Percentiles rank a stretch among this genome's conserved stretches.
Conservation (phyloP, 2,888 invertebrate genomes). For the Andrena trimmerana region DNA sequence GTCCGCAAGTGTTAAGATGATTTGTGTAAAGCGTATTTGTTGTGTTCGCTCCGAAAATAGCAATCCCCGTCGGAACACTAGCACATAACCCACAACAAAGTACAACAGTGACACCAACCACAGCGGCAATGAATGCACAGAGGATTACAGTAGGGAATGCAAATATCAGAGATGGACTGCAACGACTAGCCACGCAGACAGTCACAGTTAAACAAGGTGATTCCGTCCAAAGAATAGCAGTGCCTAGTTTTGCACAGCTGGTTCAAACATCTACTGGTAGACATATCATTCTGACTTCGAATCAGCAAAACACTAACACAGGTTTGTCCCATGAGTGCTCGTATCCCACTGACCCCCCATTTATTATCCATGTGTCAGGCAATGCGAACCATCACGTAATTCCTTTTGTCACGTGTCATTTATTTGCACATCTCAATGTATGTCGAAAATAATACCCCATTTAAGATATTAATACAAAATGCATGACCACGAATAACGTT, state of each 20-base stretch:
- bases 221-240: slow-evolving; percentile 83
- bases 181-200: slow-evolving; percentile 81
- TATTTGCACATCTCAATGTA: slow-evolving; percentile 40
- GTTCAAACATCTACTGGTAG: slow-evolving; percentile 91
- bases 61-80: slow-evolving; percentile 85
- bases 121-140: slow-evolving; percentile 81
- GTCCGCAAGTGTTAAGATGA: slow-evolving; percentile 21
- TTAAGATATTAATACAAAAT: slow-evolving; percentile 23
- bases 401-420: slow-evolving; percentile 42
- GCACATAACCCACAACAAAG: slow-evolving; percentile 81
- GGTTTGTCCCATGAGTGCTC: slow-evolving; percentile 73
- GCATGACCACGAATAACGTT: slow-evolving; percentile 39
- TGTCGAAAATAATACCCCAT: slow-evolving; percentile 21
- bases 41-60: slow-evolving; percentile 77
- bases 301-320: slow-evolving; percentile 82
- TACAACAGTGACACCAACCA: slow-evolving; percentile 76
- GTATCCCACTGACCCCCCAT: slow-evolving; percentile 61
- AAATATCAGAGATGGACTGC: slow-evolving; percentile 80
- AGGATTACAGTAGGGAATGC: slow-evolving; percentile 82
- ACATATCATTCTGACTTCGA: slow-evolving; percentile 89
- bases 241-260: slow-evolving; percentile 87
- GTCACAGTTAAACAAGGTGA: slow-evolving; percentile 83
- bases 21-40: slow-evolving; percentile 55
- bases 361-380: slow-evolving; percentile 32
- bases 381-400: slow-evolving; percentile 20